Percentiles rank a stretch among this genome's conserved stretches.
These are phyloP conservation scores for Diarsia mendica DNA, from an alignment of 2,888 invertebrate species.

Conservation along the genomic window DNA sequence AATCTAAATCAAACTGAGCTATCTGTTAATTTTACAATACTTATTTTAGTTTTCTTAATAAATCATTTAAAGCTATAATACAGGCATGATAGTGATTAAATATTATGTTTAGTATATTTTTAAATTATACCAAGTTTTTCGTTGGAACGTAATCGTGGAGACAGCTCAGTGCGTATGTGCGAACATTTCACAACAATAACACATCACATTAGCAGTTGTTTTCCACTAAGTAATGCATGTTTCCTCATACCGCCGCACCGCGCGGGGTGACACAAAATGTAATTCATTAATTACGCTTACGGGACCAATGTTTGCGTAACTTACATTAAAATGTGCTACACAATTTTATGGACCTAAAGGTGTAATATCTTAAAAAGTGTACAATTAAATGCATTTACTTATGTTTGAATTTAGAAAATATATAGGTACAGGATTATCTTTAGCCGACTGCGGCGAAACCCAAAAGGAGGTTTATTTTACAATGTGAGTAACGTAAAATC, in stretches of 20 bases:
- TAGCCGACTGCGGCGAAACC: too few species aligned
- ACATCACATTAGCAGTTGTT: slow-evolving; percentile 57
- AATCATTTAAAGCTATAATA: background rate
- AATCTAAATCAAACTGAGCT: background rate
- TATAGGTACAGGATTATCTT: background rate
- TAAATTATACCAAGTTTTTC: slow-evolving; percentile 3
- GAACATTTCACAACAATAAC: slow-evolving; percentile 52
- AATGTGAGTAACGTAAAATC: background rate
- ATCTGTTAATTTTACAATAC: background rate
- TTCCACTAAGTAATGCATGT: slow-evolving; percentile 58
- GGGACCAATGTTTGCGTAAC: slow-evolving; percentile 55
- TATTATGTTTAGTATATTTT: background rate
- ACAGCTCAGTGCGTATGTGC: slow-evolving; percentile 12
- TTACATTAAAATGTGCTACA: slow-evolving; percentile 44
- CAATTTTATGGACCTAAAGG: slow-evolving; percentile 34
- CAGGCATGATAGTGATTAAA: background rate
- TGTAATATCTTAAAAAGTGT: slow-evolving; percentile 25
- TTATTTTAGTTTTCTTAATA: background rate
- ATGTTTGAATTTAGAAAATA: background rate
- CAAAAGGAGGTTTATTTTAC: background rate
- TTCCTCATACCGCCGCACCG: slow-evolving; percentile 54
- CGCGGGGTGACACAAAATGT: slow-evolving; percentile 63
- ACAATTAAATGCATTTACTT: background rate
- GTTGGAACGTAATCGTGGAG: slow-evolving; percentile 5
- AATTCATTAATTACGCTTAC: slow-evolving; percentile 68